Evolutionary conservation across 2,888 invertebrate genomes (phyloP), one percentile per base, ranked within the genome.

Genomic region (Polyommatus iphigenia): DNA sequence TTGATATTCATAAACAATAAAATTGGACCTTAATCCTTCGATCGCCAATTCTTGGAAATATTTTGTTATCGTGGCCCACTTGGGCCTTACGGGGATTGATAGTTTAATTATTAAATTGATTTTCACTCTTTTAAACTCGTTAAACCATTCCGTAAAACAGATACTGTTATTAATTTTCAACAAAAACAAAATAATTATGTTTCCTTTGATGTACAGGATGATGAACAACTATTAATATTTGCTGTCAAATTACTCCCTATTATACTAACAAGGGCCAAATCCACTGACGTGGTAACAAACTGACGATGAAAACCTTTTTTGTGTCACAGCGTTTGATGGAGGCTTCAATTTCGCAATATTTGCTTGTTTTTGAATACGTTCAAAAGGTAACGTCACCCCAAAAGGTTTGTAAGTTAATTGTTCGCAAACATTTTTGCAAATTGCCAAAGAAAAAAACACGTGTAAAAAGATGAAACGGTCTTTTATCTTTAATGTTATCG

Each of bases 341-440:
- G 73, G 73, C 46, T 73, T 15, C 73, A 73, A 73, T 73, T 73
- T 24, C 15, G 73, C 46, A 46, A 41, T 46, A 73, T 73, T 73
- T 73, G 46, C 24, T 73, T 73, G 46, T 73, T 73, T 67, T 73
- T 46, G 41, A 73, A 73, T 24, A 73, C 24, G 46, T 46, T 73
- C 46, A 73, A 73, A 73, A 73, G 41, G n/a, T 41, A 72, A 41
- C 41, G 72, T 13, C 41, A 41, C 72, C 72, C 72, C 72, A 4
- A 72, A 72, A 72, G 72, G 72, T 13, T 73, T 73, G 73, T 73
- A 46, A 73, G 41, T 73, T 73, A 73, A 73, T 73, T 73, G 46
- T 73, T 73, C 73, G 41, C 24, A 73, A 73, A 73, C 46, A 73
- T 73, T 73, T 73, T 46, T 46, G 73, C 46, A 10, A 46, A 73